phyloP scores from a whole-genome alignment of 2,888 invertebrate genomes.

The Metellina segmentata region DNA sequence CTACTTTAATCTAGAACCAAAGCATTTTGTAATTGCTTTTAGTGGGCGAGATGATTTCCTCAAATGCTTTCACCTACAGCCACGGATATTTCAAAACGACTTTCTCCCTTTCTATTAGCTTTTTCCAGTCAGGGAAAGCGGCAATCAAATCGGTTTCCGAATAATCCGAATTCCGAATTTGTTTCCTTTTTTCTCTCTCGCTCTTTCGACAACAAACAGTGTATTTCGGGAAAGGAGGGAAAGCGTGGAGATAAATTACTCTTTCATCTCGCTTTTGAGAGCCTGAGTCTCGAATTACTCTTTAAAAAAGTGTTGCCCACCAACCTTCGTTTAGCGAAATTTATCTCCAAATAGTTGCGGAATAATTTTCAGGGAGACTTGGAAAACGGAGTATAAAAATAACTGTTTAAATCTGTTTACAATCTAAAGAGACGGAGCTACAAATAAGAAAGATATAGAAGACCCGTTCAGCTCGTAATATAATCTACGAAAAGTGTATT shows the following conservation, averaged over 20 bases:
- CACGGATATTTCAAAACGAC: constrained; percentile 36
- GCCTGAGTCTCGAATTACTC: too few relatives aligned
- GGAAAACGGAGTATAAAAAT: neutral
- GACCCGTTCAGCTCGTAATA: too few relatives aligned
- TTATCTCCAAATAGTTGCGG: constrained; percentile 13
- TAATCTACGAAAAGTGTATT: too few relatives aligned
- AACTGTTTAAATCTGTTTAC: too few relatives aligned
- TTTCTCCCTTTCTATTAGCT: constrained; percentile 59
- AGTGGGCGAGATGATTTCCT: constrained; percentile 64
- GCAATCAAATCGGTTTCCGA: constrained; percentile 63
- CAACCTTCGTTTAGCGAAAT: constrained; percentile 11
- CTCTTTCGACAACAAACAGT: constrained; percentile 63
- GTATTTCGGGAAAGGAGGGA: constrained; percentile 36
- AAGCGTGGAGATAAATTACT: constrained; percentile 27
- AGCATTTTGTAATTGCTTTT: constrained; percentile 75
- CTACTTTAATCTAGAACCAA: constrained; percentile 70
- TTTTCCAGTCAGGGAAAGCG: constrained; percentile 23
- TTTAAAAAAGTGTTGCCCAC: too few relatives aligned
- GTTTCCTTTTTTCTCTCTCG: constrained; percentile 54
- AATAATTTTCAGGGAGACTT: constrained; percentile 16
- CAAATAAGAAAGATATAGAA: too few relatives aligned
- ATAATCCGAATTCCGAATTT: constrained; percentile 63
- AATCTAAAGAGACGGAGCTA: too few relatives aligned
- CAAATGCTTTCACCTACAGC: constrained; percentile 43
- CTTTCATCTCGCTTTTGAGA: constrained; percentile 1